Evolutionary conservation across 2,888 invertebrate genomes (phyloP).

Genomic region (Synergus japonicus): DNA sequence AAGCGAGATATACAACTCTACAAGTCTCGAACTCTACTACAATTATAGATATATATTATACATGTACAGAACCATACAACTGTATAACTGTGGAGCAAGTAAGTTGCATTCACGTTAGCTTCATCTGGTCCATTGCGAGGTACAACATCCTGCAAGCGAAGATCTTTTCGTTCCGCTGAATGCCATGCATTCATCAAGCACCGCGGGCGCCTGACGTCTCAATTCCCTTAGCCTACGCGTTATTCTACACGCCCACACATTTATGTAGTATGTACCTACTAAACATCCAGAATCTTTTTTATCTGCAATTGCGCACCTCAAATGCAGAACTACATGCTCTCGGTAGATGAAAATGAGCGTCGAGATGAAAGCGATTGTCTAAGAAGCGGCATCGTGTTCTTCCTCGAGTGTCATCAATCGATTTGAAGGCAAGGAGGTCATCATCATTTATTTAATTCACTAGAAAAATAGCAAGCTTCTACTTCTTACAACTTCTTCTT

Average conservation of each 20-base stretch:
- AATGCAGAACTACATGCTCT: conserved; percentile 50
- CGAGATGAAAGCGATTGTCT: conserved; percentile 8
- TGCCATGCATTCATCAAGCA: conserved; percentile 75
- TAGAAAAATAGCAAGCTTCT: too few species aligned
- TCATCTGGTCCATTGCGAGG: conserved; percentile 53
- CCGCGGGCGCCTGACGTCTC: conserved; percentile 76
- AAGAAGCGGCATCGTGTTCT: not conserved
- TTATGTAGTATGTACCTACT: conserved; percentile 59
- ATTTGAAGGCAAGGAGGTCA: not conserved
- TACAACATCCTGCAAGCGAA: conserved; percentile 67
- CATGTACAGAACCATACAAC: too few species aligned
- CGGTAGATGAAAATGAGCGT: conserved; percentile 41
- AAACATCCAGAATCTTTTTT: conserved; percentile 60
- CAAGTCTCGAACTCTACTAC: not conserved
- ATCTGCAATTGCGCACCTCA: conserved; percentile 47
- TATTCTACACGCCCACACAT: conserved; percentile 65
- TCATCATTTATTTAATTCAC: not conserved
- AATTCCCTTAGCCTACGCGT: conserved; percentile 74
- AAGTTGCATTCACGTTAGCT: conserved; percentile 49
- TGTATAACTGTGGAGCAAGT: conserved; percentile 45
- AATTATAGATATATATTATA: too few species aligned
- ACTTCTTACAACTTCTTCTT: too few species aligned
- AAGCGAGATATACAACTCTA: conserved; percentile 42
- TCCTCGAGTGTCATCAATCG: not conserved
- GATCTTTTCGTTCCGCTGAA: conserved; percentile 73